These are phyloP conservation scores for Pyrgus malvae DNA, from an alignment of 2,888 invertebrate species.

Conservation along the genomic window DNA sequence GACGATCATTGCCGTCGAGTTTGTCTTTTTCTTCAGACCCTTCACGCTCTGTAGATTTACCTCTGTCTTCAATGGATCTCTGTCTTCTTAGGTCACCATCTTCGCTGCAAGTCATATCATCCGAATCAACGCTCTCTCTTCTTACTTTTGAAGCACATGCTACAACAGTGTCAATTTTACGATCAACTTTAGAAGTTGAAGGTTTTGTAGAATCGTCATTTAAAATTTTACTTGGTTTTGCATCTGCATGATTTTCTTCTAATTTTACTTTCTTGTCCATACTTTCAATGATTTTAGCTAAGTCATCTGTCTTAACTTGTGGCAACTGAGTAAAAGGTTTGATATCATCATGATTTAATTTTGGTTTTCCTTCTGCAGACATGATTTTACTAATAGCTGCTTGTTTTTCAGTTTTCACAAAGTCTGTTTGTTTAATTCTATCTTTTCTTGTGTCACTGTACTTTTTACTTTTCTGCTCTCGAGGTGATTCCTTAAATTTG, in stretches of 20 bases:
- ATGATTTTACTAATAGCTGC: conserved; percentile 62
- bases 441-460: conserved; percentile 77
- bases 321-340: conserved; percentile 78
- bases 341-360: conserved; percentile 69
- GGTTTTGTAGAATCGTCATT: conserved; percentile 49
- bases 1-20: conserved; percentile 76
- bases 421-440: conserved; percentile 60
- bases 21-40: conserved; percentile 78
- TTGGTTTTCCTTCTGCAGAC: conserved; percentile 61
- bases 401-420: conserved; percentile 64
- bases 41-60: conserved; percentile 78
- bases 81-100: conserved; percentile 73
- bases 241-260: conserved; percentile 47
- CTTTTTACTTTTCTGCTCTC: conserved; percentile 72
- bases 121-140: conserved; percentile 68
- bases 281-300: conserved; percentile 69
- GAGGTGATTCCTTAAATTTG: conserved; percentile 69
- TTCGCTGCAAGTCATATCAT: conserved; percentile 53
- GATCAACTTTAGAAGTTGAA: conserved; percentile 33
- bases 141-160: conserved; percentile 49
- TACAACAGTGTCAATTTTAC: conserved; percentile 35
- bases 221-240: conserved; percentile 52
- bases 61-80: conserved; percentile 81
- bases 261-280: conserved; percentile 70
- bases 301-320: conserved; percentile 75